Evolutionary conservation across 2,888 invertebrate species (phyloP).

Genomic region (Andrena praecox): DNA sequence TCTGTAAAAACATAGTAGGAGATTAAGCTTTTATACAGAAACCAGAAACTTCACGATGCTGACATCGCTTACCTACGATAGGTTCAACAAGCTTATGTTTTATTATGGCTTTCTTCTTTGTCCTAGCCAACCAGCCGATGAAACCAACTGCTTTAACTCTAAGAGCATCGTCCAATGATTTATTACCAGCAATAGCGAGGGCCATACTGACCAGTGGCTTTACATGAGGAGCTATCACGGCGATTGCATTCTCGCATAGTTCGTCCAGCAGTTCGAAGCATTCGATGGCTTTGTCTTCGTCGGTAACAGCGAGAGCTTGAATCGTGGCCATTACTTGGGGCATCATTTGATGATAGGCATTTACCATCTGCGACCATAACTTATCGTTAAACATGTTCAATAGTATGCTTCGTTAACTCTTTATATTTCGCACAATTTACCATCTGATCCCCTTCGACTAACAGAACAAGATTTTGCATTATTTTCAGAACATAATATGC

Average conservation of each 20-base stretch:
- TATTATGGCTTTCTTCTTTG: constrained; percentile 90
- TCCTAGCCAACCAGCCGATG: constrained; percentile 88
- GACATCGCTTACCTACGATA: constrained; percentile 80
- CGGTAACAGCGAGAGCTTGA: constrained; percentile 86
- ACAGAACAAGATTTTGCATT: constrained; percentile 89
- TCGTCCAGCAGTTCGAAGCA: constrained; percentile 89
- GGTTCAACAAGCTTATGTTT: constrained; percentile 91
- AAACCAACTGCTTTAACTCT: constrained; percentile 90
- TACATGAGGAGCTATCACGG: constrained; percentile 88
- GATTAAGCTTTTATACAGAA: not conserved
- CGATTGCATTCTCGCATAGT: constrained; percentile 88
- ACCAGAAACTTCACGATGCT: not conserved
- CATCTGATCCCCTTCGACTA: constrained; percentile 88
- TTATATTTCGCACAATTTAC: constrained; percentile 82
- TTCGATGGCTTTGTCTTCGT: constrained; percentile 88
- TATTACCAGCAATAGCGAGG: constrained; percentile 87
- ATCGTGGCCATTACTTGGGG: constrained; percentile 89
- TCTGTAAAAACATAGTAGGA: constrained; percentile 81
- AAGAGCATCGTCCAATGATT: constrained; percentile 87
- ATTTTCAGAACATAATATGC: constrained; percentile 88
- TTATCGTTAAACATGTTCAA: constrained; percentile 9
- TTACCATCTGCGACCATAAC: constrained; percentile 84
- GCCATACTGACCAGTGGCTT: constrained; percentile 89
- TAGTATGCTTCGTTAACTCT: not conserved
- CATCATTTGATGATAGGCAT: constrained; percentile 87